Conservation (phyloP, 2,888 invertebrate species). For the Teinopalpus imperialis region DNA sequence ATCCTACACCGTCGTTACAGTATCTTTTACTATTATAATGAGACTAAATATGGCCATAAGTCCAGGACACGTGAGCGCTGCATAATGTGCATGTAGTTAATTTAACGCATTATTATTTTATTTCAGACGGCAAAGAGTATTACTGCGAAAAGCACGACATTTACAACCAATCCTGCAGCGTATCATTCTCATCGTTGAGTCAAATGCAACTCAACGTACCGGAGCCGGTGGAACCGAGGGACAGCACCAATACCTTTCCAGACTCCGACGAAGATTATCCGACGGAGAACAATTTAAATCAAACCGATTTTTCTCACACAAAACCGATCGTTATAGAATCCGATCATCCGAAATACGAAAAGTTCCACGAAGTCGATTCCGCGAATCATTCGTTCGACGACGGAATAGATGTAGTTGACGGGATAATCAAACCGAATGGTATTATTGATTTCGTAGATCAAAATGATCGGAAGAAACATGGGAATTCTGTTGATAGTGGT, state of each 20-base stretch:
- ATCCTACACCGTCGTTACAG: too few relatives aligned
- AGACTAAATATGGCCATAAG: too few relatives aligned
- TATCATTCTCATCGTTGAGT: slow-evolving; percentile 68
- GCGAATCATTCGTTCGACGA: slow-evolving; percentile 74
- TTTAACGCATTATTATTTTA: too few relatives aligned
- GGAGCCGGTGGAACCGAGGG: slow-evolving; percentile 63
- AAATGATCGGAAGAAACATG: slow-evolving; percentile 54
- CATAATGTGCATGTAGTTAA: too few relatives aligned
- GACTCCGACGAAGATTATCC: slow-evolving; percentile 74
- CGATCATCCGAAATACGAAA: slow-evolving; percentile 57
- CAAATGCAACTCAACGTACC: slow-evolving; percentile 65
- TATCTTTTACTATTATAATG: too few relatives aligned
- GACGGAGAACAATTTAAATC: slow-evolving; percentile 71
- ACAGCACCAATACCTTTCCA: slow-evolving; percentile 56
- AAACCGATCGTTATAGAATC: slow-evolving; percentile 74
- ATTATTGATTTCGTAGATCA: slow-evolving; percentile 43
- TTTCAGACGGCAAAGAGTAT: slow-evolving; percentile 73
- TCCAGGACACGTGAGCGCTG: too few relatives aligned
- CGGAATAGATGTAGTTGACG: slow-evolving; percentile 67
- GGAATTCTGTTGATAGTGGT: slow-evolving; percentile 71
- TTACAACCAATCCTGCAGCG: slow-evolving; percentile 67
- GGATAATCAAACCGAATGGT: slow-evolving; percentile 47
- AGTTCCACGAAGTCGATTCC: slow-evolving; percentile 59
- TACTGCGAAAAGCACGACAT: slow-evolving; percentile 76
- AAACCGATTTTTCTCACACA: slow-evolving; percentile 72